These are phyloP conservation scores for Cheilosia variabilis DNA, from an alignment of 2,888 invertebrate genomes.

Conservation along the genomic window DNA sequence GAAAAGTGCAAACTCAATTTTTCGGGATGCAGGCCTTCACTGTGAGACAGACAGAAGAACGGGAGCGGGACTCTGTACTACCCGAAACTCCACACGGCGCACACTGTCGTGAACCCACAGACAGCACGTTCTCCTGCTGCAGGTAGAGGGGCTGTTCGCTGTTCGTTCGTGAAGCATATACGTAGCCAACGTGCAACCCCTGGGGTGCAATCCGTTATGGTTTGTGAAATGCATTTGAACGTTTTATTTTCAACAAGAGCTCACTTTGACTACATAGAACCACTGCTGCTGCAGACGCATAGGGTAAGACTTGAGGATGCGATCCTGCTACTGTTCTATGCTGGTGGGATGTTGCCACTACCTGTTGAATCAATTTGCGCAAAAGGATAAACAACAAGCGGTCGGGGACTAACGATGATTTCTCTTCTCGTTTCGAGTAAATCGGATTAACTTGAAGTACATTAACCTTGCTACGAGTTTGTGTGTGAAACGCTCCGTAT, in stretches of 20 bases:
- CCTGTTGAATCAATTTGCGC: conserved; percentile 73
- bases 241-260: conserved; percentile 71
- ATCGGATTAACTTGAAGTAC: conserved; percentile 74
- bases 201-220: conserved; percentile 70
- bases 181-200: conserved; percentile 58
- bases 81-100: not conserved
- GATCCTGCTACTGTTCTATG: conserved; percentile 32
- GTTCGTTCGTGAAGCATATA: not conserved
- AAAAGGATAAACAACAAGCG: conserved; percentile 72
- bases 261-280: conserved; percentile 16
- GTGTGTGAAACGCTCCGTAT: conserved; percentile 22
- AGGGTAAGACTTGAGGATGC: conserved; percentile 45
- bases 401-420: conserved; percentile 72
- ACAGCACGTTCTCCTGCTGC: conserved; percentile 14
- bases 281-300: conserved; percentile 34
- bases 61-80: not conserved
- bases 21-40: conserved; percentile 33
- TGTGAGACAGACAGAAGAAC: conserved; percentile 1
- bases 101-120: conserved; percentile 27
- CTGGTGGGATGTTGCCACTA: conserved; percentile 23
- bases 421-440: conserved; percentile 73
- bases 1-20: conserved; percentile 50
- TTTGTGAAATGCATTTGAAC: conserved; percentile 71
- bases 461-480: conserved; percentile 53
- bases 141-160: not conserved